phyloP scores from a whole-genome alignment of 2,797 vertebrate species.

The Gambusia yucatana region DNA sequence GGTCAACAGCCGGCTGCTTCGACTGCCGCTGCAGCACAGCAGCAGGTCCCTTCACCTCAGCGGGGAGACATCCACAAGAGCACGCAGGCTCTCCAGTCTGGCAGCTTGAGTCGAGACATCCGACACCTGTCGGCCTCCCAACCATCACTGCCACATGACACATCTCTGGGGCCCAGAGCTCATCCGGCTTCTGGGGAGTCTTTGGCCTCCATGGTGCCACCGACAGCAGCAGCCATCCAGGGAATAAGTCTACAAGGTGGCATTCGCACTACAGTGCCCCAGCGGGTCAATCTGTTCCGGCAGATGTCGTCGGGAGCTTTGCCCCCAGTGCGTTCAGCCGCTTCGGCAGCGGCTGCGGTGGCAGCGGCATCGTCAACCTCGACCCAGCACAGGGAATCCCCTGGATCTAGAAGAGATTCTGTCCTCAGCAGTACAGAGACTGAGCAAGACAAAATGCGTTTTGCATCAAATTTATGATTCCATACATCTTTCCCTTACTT shows the following conservation, averaged over 20 bases:
- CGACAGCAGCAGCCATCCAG: slow-evolving; percentile 76
- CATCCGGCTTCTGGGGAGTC: slow-evolving; percentile 93
- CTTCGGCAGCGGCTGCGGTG: slow-evolving; percentile 74
- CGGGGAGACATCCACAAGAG: slow-evolving; percentile 91
- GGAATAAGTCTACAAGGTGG: slow-evolving; percentile 83
- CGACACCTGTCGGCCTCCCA: slow-evolving; percentile 96
- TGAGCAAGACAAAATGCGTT: slow-evolving; percentile 96
- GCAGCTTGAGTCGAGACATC: slow-evolving; percentile 91
- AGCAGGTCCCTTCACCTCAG: slow-evolving; percentile 85
- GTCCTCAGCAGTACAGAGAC: slow-evolving; percentile 94
- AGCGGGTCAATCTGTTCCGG: slow-evolving; percentile 91
- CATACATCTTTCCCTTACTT: slow-evolving; percentile 58
- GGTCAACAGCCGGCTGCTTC: slow-evolving; percentile 58
- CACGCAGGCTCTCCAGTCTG: slow-evolving; percentile 91
- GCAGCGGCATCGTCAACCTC: slow-evolving; percentile 71
- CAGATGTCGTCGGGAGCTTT: slow-evolving; percentile 98
- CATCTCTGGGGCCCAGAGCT: slow-evolving; percentile 86
- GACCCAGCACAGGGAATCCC: slow-evolving; percentile 87
- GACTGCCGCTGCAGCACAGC: slow-evolving; percentile 48
- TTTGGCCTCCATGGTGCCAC: slow-evolving; percentile 89
- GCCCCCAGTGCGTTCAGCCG: slow-evolving; percentile 84
- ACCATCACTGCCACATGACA: slow-evolving; percentile 95
- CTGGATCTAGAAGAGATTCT: slow-evolving; percentile 86
- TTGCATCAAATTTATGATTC: slow-evolving; percentile 98
- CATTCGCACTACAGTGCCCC: slow-evolving; percentile 87